phyloP scores from a whole-genome alignment of 2,797 vertebrate species.

The Pangasius krempfi region DNA sequence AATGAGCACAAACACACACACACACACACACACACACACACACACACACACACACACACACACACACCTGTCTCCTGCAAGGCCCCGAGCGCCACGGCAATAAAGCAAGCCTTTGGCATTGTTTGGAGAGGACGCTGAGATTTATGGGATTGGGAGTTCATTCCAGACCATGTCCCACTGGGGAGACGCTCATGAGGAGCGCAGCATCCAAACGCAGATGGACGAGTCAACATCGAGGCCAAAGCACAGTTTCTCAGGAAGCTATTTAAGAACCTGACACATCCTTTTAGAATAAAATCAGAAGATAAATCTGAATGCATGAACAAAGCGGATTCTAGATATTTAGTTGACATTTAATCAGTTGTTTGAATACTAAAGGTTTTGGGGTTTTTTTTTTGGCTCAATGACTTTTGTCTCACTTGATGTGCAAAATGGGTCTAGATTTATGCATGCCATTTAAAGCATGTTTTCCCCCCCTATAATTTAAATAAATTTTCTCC shows the following conservation, averaged over 20 bases:
- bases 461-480: background rate
- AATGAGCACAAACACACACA: conserved; percentile 17
- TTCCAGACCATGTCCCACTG: conserved; percentile 35
- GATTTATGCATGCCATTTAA: background rate
- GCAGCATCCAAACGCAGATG: conserved; percentile 14
- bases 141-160: conserved; percentile 42
- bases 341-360: background rate
- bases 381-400: too few species aligned
- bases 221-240: background rate
- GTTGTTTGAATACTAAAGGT: background rate
- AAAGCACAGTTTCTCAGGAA: conserved; percentile 18
- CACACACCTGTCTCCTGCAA: conserved; percentile 19
- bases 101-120: conserved; percentile 24
- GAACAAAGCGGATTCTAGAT: background rate
- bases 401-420: background rate
- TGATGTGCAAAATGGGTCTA: background rate
- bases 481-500: background rate
- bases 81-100: conserved; percentile 10
- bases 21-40: background rate
- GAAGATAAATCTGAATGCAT: background rate
- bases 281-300: background rate
- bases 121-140: conserved; percentile 36
- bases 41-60: conserved; percentile 10
- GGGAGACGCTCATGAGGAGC: conserved; percentile 23
- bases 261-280: conserved; percentile 8